Base-by-base conservation (phyloP, 2,888 invertebrate species). In the Drosophila neutralis region DNA sequence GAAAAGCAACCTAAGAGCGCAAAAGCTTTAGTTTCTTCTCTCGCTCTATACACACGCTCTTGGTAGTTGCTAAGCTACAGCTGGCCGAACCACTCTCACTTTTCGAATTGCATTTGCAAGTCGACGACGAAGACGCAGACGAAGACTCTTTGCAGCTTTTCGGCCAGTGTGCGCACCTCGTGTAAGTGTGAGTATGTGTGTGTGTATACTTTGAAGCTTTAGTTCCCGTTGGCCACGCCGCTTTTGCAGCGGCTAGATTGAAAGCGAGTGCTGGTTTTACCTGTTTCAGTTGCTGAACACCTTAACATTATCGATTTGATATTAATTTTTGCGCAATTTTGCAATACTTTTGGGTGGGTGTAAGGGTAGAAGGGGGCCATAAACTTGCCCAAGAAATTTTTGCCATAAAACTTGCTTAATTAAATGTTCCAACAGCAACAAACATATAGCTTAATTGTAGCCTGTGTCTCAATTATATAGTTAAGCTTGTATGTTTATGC, bases 231-330 rank as follows among this genome's bases (percentile, higher is more conserved):
- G 88, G 61, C 73, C 84, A 87, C 77, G 64, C 69, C 77, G 69
- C 63, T 56, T 75, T 53, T 45, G 56, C 71, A 72, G 77, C 73
- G 67, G 24, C 66, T 40, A 40, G 53, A 68, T 64, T 70, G 51
- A 89, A 68, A 68, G 49, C 21, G 35, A 29, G 49, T 68, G 90
- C 88, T 83, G 60, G 87, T 87, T 89, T 89, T 85, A 87, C 90
- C 87, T 83, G 87, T 87, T 68, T 68, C 61, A 27, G 59, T 68
- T 76, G 73, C 62, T 53, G 71, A 74, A 74, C 75, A 78, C 61
- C 67, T 80, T 83, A 83, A 69, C 76, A 84, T 87, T 87, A 89
- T 89, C 87, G 87, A 85, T 76, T 79, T 83, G 75, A 77, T 84
- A 89, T 86, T 89, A 86, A 85, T 81, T 87, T 77, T 72, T 74